Evolutionary conservation across 2,888 invertebrate genomes (phyloP).

Genomic region (Xylophagus ater): DNA sequence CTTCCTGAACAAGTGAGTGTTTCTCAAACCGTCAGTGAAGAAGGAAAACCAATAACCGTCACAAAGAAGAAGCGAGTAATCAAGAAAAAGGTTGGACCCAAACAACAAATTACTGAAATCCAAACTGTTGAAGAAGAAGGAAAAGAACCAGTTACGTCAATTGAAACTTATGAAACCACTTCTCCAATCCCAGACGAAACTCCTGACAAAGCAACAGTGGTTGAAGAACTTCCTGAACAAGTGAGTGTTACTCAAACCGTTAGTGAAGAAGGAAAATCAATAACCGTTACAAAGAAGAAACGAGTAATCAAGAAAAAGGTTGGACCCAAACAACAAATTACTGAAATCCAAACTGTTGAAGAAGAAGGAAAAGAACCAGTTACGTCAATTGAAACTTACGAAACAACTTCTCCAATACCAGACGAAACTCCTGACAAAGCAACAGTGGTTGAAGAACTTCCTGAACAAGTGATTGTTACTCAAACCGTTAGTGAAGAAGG

Average conservation of each 20-base stretch:
- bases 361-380: slow-evolving; percentile 29
- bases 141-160: slow-evolving; percentile 27
- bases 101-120: slow-evolving; percentile 26
- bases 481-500: slow-evolving; percentile 23
- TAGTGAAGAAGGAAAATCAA: slow-evolving; percentile 30
- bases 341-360: slow-evolving; percentile 24
- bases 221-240: slow-evolving; percentile 15
- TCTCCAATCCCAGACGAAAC: slow-evolving; percentile 28
- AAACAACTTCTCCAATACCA: slow-evolving; percentile 24
- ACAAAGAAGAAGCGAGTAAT: slow-evolving; percentile 30
- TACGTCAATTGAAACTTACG: slow-evolving; percentile 20
- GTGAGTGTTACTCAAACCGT: slow-evolving; percentile 33
- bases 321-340: slow-evolving; percentile 29
- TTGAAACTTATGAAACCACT: slow-evolving; percentile 23
- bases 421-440: slow-evolving; percentile 18
- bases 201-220: slow-evolving; percentile 26
- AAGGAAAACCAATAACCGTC: slow-evolving; percentile 27
- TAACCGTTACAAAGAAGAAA: slow-evolving; percentile 27
- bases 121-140: slow-evolving; percentile 27
- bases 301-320: slow-evolving; percentile 33
- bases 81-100: slow-evolving; percentile 25
- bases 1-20: slow-evolving; percentile 22
- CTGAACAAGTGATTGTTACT: slow-evolving; percentile 27
- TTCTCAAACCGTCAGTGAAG: slow-evolving; percentile 23
- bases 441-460: slow-evolving; percentile 12